These are phyloP conservation scores for Leptarthrus brevirostris DNA, from an alignment of 2,888 invertebrate species.

Conservation along the genomic window DNA sequence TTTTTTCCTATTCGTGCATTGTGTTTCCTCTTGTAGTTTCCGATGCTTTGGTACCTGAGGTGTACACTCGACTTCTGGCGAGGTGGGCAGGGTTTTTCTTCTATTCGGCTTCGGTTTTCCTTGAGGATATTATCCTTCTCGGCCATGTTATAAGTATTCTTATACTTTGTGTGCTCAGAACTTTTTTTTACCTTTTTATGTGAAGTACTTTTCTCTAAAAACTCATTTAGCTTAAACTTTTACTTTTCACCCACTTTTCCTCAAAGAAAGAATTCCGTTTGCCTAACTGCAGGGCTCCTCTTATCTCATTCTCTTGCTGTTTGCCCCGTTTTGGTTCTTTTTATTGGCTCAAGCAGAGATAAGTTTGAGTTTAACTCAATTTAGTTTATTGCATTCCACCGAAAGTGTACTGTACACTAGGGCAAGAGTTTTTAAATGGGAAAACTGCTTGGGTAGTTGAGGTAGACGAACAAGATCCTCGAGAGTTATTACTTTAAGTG, in stretches of 20 bases:
- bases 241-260: not conserved
- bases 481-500: conserved; percentile 32
- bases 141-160: too few species aligned
- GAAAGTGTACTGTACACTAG: conserved; percentile 1
- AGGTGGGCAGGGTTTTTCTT: not conserved
- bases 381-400: conserved; percentile 38
- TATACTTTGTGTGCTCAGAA: not conserved
- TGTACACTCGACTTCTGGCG: too few species aligned
- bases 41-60: conserved; percentile 14
- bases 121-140: not conserved
- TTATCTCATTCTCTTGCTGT: conserved; percentile 6
- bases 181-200: conserved; percentile 6
- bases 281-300: not conserved
- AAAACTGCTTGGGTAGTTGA: conserved; percentile 1
- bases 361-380: conserved; percentile 42
- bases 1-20: conserved; percentile 1
- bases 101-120: not conserved
- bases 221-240: conserved; percentile 42
- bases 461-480: conserved; percentile 20
- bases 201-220: conserved; percentile 10
- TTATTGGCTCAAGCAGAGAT: conserved; percentile 38
- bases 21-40: not conserved
- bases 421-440: conserved; percentile 15
- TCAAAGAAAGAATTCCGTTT: conserved; percentile 4
- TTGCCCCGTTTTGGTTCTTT: conserved; percentile 27